These are phyloP conservation scores for Cepaea nemoralis DNA, from an alignment of 1,140 invertebrate species.

Conservation along the genomic window DNA sequence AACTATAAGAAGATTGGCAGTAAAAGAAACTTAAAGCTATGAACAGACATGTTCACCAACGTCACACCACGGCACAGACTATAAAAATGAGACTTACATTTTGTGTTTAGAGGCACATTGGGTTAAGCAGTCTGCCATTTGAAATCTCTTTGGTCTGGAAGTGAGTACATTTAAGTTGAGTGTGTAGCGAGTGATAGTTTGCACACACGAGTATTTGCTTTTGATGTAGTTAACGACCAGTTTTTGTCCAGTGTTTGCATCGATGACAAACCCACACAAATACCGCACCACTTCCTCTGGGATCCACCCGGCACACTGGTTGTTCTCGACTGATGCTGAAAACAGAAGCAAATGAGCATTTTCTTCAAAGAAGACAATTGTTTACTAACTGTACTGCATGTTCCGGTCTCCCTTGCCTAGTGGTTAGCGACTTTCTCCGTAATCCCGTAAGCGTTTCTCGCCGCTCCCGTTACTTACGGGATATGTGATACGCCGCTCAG, in stretches of 20 bases:
- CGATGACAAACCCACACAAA: slow-evolving; percentile 30
- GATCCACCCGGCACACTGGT: not conserved
- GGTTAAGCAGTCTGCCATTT: slow-evolving; percentile 33
- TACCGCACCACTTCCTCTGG: slow-evolving; percentile 13
- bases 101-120: slow-evolving; percentile 23
- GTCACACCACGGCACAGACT: too few species aligned
- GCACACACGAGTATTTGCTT: slow-evolving; percentile 33
- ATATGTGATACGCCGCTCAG: too few species aligned
- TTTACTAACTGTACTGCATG: too few species aligned
- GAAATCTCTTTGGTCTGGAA: slow-evolving; percentile 17
- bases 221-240: not conserved
- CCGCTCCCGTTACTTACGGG: too few species aligned
- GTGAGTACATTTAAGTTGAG: slow-evolving; percentile 39
- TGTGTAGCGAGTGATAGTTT: slow-evolving; percentile 21
- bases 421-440: too few species aligned
- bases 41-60: too few species aligned
- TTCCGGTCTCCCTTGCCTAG: too few species aligned
- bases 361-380: too few species aligned
- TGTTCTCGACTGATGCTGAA: not conserved
- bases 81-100: slow-evolving; percentile 21
- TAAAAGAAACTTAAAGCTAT: too few species aligned
- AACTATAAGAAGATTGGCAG: too few species aligned
- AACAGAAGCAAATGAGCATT: not conserved
- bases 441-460: too few species aligned
- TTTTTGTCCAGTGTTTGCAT: slow-evolving; percentile 4